Base-by-base conservation (phyloP, 2,797 vertebrate genomes). In the Erpetoichthys calabaricus region DNA sequence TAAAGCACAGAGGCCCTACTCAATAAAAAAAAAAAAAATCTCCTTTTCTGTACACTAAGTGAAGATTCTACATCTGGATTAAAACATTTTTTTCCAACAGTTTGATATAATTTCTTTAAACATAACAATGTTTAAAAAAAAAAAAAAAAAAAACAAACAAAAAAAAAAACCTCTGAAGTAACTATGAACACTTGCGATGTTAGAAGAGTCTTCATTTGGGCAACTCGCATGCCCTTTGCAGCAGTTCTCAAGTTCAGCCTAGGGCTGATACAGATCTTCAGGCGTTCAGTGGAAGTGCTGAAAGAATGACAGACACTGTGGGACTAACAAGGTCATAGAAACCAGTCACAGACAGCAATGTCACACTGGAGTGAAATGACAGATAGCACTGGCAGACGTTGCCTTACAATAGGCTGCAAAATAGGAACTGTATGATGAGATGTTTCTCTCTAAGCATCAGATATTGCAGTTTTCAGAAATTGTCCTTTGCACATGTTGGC, bases 31-130 rank as follows among this genome's bases (percentile, higher is more conserved):
- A 53, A 25, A 53, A 54, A 45, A 45, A 45, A 51, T 66, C 65
- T 63, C 65, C 70, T 72, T 68, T 52, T 72, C 68, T 73, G 78
- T 75, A 86, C 78, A 89, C 73, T 81, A 82, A 87, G 84, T 82
- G 81, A 87, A 76, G 76, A 67, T 85, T 78, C 83, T 83, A 85
- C 72, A 88, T 78, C 81, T 79, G 82, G 81, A 81, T 49, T 64
- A 75, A 75, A 84, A 82, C 73, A 76, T 73, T 70, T 68, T 67
- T 69, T 62, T 73, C 70, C 60, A 74, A 85, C 76, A 81, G 73
- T 70, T 71, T 59, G 53, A 54, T 54, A 63, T 61, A 68, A 72
- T 74, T 49, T 49, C 71, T 25, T 25, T 25, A 25, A 25, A 25
- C 25, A 25, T 59, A 75, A 73, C 64, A 65, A 55, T 56, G 46